Evolutionary conservation across 2,888 invertebrate species (phyloP), one percentile per base, ranked within the genome.

Genomic region (Resseliella maxima): DNA sequence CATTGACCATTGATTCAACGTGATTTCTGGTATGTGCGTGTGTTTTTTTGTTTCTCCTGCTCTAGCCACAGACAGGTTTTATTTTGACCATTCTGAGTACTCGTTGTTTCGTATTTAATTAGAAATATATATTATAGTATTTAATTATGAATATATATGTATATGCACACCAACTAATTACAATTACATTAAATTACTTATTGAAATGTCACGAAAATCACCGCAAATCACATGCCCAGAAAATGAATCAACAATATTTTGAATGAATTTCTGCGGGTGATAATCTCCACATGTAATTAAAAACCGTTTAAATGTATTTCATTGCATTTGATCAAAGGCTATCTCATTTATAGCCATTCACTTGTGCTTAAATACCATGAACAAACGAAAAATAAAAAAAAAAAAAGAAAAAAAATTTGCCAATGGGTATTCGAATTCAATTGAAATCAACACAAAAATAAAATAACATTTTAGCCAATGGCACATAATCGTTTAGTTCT

Each of bases 211-310:
- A 72, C 31, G 15, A 72, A 72, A 72, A 72, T 72, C 72, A 72
- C 72, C 72, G 72, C 72, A 72, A 72, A 72, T 72, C 72, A 72
- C 35, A 59, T 24, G 8, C n/a, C 31, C 72, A 72, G 5, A 72
- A 72, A 72, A 72, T 72, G 72, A 8, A 72, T 72, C 72, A 31
- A 15, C 18, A 50, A 50, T 50, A 18, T 59, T n/a, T 59, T 35
- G 72, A 72, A 72, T 72, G 31, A 31, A 72, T 72, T 27, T 72
- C 72, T 72, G 72, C 72, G 72, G 72, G 72, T 72, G 72, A 72
- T 72, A 72, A 31, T 72, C 5, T 72, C 15, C 31, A 72, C 27
- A 72, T 72, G 72, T 72, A 72, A 31, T 35, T 72, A 72, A 72
- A 72, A 72, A 27, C 35, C 72, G 31, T 35, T 72, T 72, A 31